A percentile compares a stretch with the other conserved stretches of the same genome.
Evolutionary conservation across 1,140 invertebrate species (phyloP).

Genomic region (Lanistes nyassanus): DNA sequence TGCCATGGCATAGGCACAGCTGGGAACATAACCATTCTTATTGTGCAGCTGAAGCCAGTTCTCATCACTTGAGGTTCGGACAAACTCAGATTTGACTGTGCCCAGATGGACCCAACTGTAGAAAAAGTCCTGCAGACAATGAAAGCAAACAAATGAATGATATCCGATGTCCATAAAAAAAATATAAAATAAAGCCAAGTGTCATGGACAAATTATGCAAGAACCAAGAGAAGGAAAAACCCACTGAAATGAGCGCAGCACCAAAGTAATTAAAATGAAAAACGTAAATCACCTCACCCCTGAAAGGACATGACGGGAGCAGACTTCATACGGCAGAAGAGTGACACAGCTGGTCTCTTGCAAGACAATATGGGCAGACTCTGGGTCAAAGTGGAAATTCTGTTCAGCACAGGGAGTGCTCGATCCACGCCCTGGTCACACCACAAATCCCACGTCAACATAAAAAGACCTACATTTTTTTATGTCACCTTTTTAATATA

Average conservation of each 20-base stretch:
- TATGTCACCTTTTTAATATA: background rate
- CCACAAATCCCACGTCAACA: slow-evolving; percentile 36
- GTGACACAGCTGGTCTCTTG: slow-evolving; percentile 77
- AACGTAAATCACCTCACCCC: slow-evolving; percentile 38
- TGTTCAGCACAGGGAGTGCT: slow-evolving; percentile 78
- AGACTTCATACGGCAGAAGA: slow-evolving; percentile 52
- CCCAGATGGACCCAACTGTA: slow-evolving; percentile 40
- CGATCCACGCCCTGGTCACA: slow-evolving; percentile 74
- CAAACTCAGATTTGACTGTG: slow-evolving; percentile 34
- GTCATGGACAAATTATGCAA: too few relatives aligned
- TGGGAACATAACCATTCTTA: slow-evolving; percentile 22
- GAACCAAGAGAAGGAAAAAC: too few relatives aligned
- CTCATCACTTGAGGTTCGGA: slow-evolving; percentile 1
- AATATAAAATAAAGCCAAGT: too few relatives aligned
- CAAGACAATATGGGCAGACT: slow-evolving; percentile 83
- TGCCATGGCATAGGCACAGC: slow-evolving; percentile 51
- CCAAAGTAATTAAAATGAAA: too few relatives aligned
- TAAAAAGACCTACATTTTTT: background rate
- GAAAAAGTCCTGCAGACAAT: slow-evolving; percentile 44
- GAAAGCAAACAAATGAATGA: background rate
- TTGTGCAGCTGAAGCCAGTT: slow-evolving; percentile 19
- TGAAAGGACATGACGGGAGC: slow-evolving; percentile 37
- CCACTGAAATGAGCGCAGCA: too few relatives aligned
- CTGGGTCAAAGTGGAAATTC: slow-evolving; percentile 83
- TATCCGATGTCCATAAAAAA: background rate